Conservation (phyloP, 2,797 vertebrate genomes). For the Australoheros facetus region DNA sequence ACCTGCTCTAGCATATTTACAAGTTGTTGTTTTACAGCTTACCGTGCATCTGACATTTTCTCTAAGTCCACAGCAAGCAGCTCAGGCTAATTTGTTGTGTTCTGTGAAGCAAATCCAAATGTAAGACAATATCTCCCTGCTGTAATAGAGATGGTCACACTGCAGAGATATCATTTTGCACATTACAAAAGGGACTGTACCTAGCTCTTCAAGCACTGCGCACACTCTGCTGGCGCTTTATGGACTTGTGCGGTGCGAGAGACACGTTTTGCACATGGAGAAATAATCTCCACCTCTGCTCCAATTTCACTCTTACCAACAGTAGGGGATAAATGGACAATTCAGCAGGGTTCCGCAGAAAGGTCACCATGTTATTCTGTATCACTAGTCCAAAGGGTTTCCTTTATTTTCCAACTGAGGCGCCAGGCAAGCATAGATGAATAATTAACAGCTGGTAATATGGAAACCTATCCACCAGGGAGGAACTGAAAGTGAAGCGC, state of each 20-base stretch:
- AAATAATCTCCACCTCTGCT: slow-evolving; percentile 70
- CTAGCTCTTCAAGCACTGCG: slow-evolving; percentile 60
- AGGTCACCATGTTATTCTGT: slow-evolving; percentile 68
- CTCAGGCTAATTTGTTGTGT: slow-evolving; percentile 74
- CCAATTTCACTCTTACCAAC: slow-evolving; percentile 63
- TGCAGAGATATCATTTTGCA: slow-evolving; percentile 83
- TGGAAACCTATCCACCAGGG: slow-evolving; percentile 74
- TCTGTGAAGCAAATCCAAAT: slow-evolving; percentile 75
- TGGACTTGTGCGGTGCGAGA: slow-evolving; percentile 37
- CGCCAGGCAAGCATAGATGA: slow-evolving; percentile 67
- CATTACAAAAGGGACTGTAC: slow-evolving; percentile 79
- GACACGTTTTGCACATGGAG: slow-evolving; percentile 70
- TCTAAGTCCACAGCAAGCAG: slow-evolving; percentile 39
- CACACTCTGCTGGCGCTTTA: slow-evolving; percentile 50
- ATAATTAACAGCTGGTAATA: slow-evolving; percentile 80
- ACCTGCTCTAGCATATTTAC: background rate
- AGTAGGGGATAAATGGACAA: slow-evolving; percentile 68
- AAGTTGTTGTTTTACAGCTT: background rate
- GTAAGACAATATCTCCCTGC: slow-evolving; percentile 80
- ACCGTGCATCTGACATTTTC: slow-evolving; percentile 11
- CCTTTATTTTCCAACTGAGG: slow-evolving; percentile 69
- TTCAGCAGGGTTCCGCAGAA: slow-evolving; percentile 59
- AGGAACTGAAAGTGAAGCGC: slow-evolving; percentile 76
- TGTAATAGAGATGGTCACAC: slow-evolving; percentile 80
- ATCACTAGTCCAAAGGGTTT: slow-evolving; percentile 66